These are phyloP conservation scores for Nyctereutes procyonoides DNA, from an alignment of 2,113 vertebrate genomes.

Conservation along the genomic window DNA sequence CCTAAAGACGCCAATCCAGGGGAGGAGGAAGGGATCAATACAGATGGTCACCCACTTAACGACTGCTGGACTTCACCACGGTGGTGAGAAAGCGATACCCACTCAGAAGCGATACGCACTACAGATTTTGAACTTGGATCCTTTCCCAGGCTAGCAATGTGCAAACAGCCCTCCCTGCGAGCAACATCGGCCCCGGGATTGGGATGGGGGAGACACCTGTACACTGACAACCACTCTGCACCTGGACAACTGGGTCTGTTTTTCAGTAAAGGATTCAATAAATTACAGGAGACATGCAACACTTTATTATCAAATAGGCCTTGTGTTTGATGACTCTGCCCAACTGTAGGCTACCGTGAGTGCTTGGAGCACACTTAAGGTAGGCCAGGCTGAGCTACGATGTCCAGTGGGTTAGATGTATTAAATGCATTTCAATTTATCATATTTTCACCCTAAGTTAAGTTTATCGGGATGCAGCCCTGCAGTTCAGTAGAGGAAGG, in stretches of 20 bases:
- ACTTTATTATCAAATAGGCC: neutral
- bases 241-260: neutral
- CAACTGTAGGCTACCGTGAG: neutral
- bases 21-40: neutral
- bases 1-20: rapidly evolving
- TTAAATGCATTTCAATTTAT: no score
- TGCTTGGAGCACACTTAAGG: neutral
- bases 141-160: neutral
- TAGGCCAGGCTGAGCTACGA: neutral
- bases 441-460: neutral
- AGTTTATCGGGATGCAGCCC: neutral
- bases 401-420: no score
- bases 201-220: neutral
- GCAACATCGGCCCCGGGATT: neutral
- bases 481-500: neutral
- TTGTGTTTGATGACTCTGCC: neutral
- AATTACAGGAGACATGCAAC: neutral
- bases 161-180: neutral
- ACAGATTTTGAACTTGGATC: neutral
- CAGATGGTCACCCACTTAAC: no score
- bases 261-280: neutral
- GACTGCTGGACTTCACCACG: neutral
- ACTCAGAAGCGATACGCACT: neutral
- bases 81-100: neutral
- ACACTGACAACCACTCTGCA: neutral